Percentiles rank a stretch among this genome's conserved stretches.
phyloP scores from a whole-genome alignment of 2,888 invertebrate species.

The Drosophila mulleri region DNA sequence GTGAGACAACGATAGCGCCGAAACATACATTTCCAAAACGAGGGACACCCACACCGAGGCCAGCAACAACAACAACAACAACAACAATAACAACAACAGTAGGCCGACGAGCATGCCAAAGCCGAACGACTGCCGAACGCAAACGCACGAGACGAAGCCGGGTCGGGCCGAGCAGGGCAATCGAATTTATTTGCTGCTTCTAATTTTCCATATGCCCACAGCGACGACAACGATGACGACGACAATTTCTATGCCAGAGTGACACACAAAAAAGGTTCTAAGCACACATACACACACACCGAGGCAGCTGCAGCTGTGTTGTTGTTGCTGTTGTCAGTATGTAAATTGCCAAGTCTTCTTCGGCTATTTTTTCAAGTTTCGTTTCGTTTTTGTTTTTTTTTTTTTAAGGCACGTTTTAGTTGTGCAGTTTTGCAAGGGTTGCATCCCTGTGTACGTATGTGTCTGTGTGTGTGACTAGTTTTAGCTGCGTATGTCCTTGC shows the following conservation, averaged over 20 bases:
- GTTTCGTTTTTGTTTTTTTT: not conserved
- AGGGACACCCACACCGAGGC: slow-evolving; percentile 70
- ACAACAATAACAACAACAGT: slow-evolving; percentile 33
- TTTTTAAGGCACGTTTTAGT: slow-evolving; percentile 68
- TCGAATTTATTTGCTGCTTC: slow-evolving; percentile 79
- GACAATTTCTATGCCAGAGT: slow-evolving; percentile 78
- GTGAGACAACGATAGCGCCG: slow-evolving; percentile 76
- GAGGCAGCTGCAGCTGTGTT: slow-evolving; percentile 10
- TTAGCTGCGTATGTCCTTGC: slow-evolving; percentile 78
- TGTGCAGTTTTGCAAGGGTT: slow-evolving; percentile 62
- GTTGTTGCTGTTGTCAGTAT: slow-evolving; percentile 68
- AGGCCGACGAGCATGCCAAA: slow-evolving; percentile 39
- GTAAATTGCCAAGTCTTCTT: slow-evolving; percentile 71
- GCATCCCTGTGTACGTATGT: slow-evolving; percentile 35
- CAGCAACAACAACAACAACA: slow-evolving; percentile 19
- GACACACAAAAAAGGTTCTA: slow-evolving; percentile 73
- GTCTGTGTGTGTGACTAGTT: slow-evolving; percentile 36
- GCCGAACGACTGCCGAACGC: slow-evolving; percentile 46
- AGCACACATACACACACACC: slow-evolving; percentile 13
- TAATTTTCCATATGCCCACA: slow-evolving; percentile 63
- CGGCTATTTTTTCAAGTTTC: slow-evolving; percentile 32
- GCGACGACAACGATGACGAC: slow-evolving; percentile 63
- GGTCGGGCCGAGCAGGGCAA: slow-evolving; percentile 67
- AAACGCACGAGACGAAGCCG: slow-evolving; percentile 36
- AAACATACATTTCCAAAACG: slow-evolving; percentile 55